Evolutionary conservation across 2,888 invertebrate genomes (phyloP).

Genomic region (Xestobium rufovillosum): DNA sequence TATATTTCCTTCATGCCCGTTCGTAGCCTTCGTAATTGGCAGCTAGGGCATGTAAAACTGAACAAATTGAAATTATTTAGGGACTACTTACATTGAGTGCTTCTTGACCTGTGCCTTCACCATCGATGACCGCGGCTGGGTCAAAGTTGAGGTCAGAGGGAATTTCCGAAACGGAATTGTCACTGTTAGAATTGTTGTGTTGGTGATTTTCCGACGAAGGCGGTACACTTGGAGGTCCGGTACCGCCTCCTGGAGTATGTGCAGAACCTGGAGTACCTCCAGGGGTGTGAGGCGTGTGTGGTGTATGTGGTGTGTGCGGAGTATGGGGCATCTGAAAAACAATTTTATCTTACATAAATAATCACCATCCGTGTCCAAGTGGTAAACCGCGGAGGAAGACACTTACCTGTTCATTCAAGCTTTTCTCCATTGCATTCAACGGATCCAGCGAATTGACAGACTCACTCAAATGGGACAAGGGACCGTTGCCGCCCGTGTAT

Average conservation of each 20-base stretch:
- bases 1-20: too few relatives aligned
- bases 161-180: constrained; percentile 59
- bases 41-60: too few relatives aligned
- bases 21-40: too few relatives aligned
- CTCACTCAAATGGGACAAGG: constrained; percentile 75
- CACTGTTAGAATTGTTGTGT: constrained; percentile 31
- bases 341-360: constrained; percentile 7
- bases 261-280: constrained; percentile 59
- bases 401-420: constrained; percentile 78
- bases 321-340: constrained; percentile 56
- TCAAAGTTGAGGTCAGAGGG: constrained; percentile 89
- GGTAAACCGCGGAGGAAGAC: constrained; percentile 3
- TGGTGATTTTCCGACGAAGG: constrained; percentile 50
- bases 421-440: constrained; percentile 88
- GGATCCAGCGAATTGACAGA: constrained; percentile 86
- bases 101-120: constrained; percentile 79
- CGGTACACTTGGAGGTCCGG: constrained; percentile 75
- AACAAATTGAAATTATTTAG: too few relatives aligned
- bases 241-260: constrained; percentile 64
- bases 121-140: constrained; percentile 87
- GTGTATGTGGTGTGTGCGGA: constrained; percentile 73
- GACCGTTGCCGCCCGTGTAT: constrained; percentile 60
- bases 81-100: constrained; percentile 86
- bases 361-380: constrained; percentile 2
- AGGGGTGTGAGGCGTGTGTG: constrained; percentile 67